Conservation (phyloP, 2,888 invertebrate genomes). For the Hybos culiciformis region DNA sequence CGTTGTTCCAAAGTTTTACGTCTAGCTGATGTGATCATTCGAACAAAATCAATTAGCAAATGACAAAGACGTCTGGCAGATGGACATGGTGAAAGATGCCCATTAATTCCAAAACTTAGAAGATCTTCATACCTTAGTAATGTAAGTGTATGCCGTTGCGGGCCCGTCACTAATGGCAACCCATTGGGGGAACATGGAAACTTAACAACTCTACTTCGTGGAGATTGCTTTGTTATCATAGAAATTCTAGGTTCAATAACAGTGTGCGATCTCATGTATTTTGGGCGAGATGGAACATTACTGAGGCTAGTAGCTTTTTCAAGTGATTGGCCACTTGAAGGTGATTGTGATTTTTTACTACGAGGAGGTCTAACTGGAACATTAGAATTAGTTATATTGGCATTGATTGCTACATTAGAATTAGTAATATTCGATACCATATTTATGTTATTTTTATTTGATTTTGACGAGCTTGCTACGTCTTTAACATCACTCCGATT, state of each 20-base stretch:
- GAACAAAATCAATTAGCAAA: slow-evolving; percentile 62
- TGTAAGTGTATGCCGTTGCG: slow-evolving; percentile 61
- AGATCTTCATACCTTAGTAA: slow-evolving; percentile 62
- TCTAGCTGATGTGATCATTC: slow-evolving; percentile 66
- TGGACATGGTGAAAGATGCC: slow-evolving; percentile 45
- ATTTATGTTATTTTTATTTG: not conserved
- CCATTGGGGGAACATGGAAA: slow-evolving; percentile 38
- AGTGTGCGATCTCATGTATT: slow-evolving; percentile 35
- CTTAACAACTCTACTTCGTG: not conserved
- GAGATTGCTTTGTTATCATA: not conserved
- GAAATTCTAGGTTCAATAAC: slow-evolving; percentile 32
- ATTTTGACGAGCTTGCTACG: not conserved
- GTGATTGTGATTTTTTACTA: slow-evolving; percentile 20
- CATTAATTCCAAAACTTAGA: slow-evolving; percentile 50
- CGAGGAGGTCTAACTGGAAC: slow-evolving; percentile 22
- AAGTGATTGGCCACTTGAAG: not conserved
- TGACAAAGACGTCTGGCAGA: slow-evolving; percentile 54
- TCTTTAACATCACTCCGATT: not conserved
- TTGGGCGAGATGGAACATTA: slow-evolving; percentile 31
- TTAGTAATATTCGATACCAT: slow-evolving; percentile 2
- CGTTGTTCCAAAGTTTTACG: slow-evolving; percentile 68
- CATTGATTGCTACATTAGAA: not conserved
- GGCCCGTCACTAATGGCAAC: slow-evolving; percentile 55
- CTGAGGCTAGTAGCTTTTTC: slow-evolving; percentile 9
- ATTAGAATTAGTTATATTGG: not conserved